Evolutionary conservation across 2,113 vertebrate genomes (phyloP).

Genomic region (Axis porcinus): DNA sequence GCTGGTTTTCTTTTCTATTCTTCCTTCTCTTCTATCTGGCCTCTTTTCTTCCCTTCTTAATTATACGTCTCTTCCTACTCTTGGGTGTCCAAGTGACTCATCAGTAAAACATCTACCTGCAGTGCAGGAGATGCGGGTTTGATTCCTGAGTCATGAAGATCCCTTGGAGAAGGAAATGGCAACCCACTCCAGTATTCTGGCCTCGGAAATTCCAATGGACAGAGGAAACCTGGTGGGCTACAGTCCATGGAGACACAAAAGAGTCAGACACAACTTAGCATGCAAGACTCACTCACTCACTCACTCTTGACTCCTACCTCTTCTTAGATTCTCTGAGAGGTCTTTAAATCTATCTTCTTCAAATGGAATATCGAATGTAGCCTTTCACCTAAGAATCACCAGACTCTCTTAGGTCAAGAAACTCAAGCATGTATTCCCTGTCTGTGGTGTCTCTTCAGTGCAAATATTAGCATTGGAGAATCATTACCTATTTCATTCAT

Average conservation of each 20-base stretch:
- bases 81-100: not conserved
- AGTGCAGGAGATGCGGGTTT: not conserved
- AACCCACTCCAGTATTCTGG: not conserved
- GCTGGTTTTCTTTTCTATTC: not conserved
- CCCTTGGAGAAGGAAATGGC: not conserved
- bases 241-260: not conserved
- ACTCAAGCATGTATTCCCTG: not conserved
- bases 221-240: not conserved
- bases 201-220: not conserved
- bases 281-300: not conserved
- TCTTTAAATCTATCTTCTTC: not conserved
- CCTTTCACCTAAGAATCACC: not conserved
- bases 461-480: not conserved
- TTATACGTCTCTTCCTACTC: not conserved
- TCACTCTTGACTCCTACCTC: not conserved
- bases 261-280: not conserved
- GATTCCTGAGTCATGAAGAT: not conserved
- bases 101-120: not conserved
- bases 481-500: not conserved
- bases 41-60: not conserved
- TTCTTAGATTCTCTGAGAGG: not conserved
- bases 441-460: not conserved
- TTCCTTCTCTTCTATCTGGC: not conserved
- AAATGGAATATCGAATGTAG: not conserved
- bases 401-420: not conserved